phyloP scores from a whole-genome alignment of 2,113 vertebrate species.

The Lampris incognitus region DNA sequence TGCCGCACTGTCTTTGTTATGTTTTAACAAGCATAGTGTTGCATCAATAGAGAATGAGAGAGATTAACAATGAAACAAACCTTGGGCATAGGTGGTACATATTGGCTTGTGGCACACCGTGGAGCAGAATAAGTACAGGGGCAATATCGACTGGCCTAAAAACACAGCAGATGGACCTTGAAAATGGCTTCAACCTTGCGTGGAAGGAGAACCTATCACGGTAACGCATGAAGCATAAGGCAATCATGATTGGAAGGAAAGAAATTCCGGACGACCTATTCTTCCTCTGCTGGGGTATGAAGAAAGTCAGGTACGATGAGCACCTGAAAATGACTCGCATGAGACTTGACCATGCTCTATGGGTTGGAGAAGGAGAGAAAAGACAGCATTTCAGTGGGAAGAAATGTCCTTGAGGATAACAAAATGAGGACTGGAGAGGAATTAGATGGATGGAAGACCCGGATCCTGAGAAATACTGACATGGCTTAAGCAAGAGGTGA shows the following conservation, averaged over 20 bases:
- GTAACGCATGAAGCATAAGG: constrained; percentile 29
- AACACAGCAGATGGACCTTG: constrained; percentile 26
- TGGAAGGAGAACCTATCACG: constrained; percentile 9
- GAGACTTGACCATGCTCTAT: constrained; percentile 43
- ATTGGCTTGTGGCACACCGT: constrained; percentile 6
- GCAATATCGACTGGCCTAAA: constrained; percentile 17
- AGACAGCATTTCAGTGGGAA: constrained; percentile 2
- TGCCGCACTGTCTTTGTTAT: constrained; percentile 12
- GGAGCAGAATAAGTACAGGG: constrained; percentile 9
- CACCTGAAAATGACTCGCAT: constrained; percentile 60
- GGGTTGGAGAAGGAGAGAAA: constrained; percentile 36
- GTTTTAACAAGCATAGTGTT: constrained; percentile 7
- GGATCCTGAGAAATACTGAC: neutral
- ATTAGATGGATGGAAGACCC: constrained; percentile 4
- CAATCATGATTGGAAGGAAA: constrained; percentile 29
- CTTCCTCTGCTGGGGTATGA: constrained; percentile 22
- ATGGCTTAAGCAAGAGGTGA: neutral
- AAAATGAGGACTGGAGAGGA: neutral
- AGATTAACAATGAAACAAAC: constrained; percentile 2
- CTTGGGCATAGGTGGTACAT: neutral
- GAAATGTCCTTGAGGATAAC: constrained; percentile 10
- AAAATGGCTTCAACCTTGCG: constrained; percentile 11
- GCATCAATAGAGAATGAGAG: neutral
- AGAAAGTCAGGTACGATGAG: constrained; percentile 62
- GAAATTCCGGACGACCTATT: too few relatives aligned